A percentile compares a stretch with the other conserved stretches of the same genome.
Evolutionary conservation across 2,888 invertebrate species (phyloP).

Genomic region (Leucophenga maculata): DNA sequence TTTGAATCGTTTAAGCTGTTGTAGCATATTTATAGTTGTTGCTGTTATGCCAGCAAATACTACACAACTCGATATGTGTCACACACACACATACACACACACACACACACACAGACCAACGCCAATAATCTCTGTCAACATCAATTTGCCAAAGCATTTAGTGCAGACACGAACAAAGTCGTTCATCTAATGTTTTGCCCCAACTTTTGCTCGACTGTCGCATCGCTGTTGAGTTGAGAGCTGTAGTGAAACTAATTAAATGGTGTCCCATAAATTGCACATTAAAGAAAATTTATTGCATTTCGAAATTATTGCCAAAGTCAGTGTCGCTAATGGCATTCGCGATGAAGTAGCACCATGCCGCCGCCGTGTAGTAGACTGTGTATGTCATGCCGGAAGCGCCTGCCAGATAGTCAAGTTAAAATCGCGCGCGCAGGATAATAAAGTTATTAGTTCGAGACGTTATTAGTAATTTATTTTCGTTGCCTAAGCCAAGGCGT

Average conservation of each 20-base stretch:
- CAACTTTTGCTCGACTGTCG: too few relatives aligned
- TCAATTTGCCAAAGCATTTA: constrained; percentile 58
- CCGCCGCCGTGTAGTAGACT: not conserved
- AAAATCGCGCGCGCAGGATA: constrained; percentile 55
- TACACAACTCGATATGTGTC: not conserved
- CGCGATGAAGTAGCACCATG: not conserved
- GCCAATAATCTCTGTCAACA: constrained; percentile 68
- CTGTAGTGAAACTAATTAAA: constrained; percentile 65
- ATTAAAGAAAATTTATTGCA: constrained; percentile 69
- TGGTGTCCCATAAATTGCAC: constrained; percentile 69
- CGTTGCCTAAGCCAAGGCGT: not conserved
- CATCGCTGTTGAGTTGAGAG: not conserved
- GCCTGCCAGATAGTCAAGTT: not conserved
- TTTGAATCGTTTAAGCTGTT: too few relatives aligned
- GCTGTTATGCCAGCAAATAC: not conserved
- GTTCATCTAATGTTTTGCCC: too few relatives aligned
- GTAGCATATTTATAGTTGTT: not conserved
- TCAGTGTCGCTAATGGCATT: constrained; percentile 24
- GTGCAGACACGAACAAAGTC: constrained; percentile 12
- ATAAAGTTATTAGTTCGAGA: constrained; percentile 55
- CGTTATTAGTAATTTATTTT: not conserved
- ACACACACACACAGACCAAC: constrained; percentile 19
- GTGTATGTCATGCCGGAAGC: not conserved
- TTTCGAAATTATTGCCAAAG: constrained; percentile 64
- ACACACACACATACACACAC: not conserved